Evolutionary conservation across 2,888 invertebrate species (phyloP).

Genomic region (Philereme vetulata): DNA sequence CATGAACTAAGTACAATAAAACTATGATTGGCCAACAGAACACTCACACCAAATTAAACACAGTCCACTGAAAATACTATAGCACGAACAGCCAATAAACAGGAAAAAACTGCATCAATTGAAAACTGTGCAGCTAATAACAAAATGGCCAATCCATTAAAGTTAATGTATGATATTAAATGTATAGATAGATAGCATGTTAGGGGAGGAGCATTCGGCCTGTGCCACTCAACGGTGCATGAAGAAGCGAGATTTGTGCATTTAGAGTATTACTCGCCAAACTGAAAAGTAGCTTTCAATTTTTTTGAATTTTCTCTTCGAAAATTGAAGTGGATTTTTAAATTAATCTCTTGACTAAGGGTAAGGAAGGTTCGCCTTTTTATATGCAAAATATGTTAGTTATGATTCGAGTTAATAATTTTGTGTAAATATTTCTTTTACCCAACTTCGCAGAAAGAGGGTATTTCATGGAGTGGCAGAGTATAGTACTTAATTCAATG

Average conservation of each 20-base stretch:
- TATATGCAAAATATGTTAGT: too few relatives aligned
- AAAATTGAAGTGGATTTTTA: slow-evolving; percentile 16
- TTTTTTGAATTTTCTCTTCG: slow-evolving; percentile 16
- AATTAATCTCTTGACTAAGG: background rate
- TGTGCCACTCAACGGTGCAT: slow-evolving; percentile 64
- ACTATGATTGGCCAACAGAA: slow-evolving; percentile 1
- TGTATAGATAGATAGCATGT: slow-evolving; percentile 40
- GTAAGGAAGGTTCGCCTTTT: too few relatives aligned
- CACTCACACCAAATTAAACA: slow-evolving; percentile 6
- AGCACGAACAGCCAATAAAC: slow-evolving; percentile 39
- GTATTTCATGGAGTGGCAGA: too few relatives aligned
- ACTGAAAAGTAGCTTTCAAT: slow-evolving; percentile 16
- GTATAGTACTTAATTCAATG: too few relatives aligned
- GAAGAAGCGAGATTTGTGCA: slow-evolving; percentile 60
- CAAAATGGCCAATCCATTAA: slow-evolving; percentile 79
- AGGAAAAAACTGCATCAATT: slow-evolving; percentile 36
- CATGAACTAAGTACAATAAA: background rate
- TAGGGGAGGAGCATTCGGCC: slow-evolving; percentile 61
- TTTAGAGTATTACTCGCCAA: slow-evolving; percentile 52
- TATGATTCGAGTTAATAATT: too few relatives aligned
- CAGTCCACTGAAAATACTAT: slow-evolving; percentile 14
- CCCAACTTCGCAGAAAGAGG: too few relatives aligned
- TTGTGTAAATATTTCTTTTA: too few relatives aligned
- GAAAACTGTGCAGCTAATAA: slow-evolving; percentile 55
- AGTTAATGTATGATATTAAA: slow-evolving; percentile 67